Conservation (phyloP, 2,113 vertebrate species). For the Mugil cephalus region DNA sequence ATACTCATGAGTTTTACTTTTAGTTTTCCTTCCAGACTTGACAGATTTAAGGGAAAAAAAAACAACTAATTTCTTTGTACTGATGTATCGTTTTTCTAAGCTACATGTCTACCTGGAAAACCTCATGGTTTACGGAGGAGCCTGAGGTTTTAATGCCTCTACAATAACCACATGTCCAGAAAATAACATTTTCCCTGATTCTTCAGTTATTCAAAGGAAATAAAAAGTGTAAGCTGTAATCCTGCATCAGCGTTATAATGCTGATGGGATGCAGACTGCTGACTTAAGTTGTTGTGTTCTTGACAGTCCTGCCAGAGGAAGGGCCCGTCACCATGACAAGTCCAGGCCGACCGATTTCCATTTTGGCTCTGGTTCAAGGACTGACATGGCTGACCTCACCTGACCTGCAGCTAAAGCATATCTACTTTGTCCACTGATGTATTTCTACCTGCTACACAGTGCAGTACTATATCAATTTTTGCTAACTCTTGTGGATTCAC, state of each 20-base stretch:
- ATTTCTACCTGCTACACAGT: constrained; percentile 1
- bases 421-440: constrained; percentile 13
- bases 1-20: too few species aligned
- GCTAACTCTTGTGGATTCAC: constrained; percentile 3
- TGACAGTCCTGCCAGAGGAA: constrained; percentile 29
- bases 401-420: constrained; percentile 17
- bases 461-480: neutral
- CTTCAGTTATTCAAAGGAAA: constrained; percentile 6
- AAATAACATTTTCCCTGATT: neutral
- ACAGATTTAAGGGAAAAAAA: too few species aligned
- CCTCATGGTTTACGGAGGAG: neutral
- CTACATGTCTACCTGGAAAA: too few species aligned
- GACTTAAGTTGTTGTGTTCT: constrained; percentile 23
- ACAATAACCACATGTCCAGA: neutral
- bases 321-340: constrained; percentile 17
- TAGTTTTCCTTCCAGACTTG: too few species aligned
- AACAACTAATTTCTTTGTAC: too few species aligned
- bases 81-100: too few species aligned
- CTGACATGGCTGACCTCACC: constrained; percentile 30
- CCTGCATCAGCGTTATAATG: constrained; percentile 6
- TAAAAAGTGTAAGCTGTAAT: neutral
- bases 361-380: constrained; percentile 20
- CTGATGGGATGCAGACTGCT: constrained; percentile 10
- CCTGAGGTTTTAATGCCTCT: neutral
- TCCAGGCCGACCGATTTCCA: constrained; percentile 24